Evolutionary conservation across 2,797 vertebrate species (phyloP), one percentile per base, ranked within the genome.

Genomic region (Dallia pectoralis): DNA sequence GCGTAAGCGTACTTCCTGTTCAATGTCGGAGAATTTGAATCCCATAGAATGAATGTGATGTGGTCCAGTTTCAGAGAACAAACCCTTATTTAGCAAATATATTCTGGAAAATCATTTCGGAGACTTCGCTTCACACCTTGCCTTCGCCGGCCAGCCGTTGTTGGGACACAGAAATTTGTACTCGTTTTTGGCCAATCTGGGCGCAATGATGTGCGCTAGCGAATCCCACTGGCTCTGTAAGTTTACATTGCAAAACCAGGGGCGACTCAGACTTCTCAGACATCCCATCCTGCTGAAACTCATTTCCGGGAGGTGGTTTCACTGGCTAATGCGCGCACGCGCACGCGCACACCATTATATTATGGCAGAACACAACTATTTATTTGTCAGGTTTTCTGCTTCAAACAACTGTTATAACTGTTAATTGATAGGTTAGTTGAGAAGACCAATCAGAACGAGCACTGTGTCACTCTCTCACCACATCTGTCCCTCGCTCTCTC

Each of bases 221-320:
- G 84, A 84, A 86, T 72, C 63, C 79, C 62, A n/a, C 59, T 11
- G 8, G 63, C 75, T 71, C 77, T 80, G 69, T 83, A 75, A 83
- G 76, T 83, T 85, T 87, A 81, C 79, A 85, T 82, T 87, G 76
- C 82, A 81, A 81, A 80, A 86, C 75, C 73, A 74, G 78, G 75
- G 82, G 76, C 74, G 73, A 78, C 76, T 79, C 47, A 12, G 77
- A n/a, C n/a, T n/a, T n/a, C n/a, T n/a, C n/a, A n/a, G n/a, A n/a
- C n/a, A n/a, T n/a, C n/a, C n/a, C n/a, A n/a, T n/a, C n/a, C n/a
- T n/a, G n/a, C n/a, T n/a, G n/a, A n/a, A n/a, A n/a, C n/a, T n/a
- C n/a, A n/a, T n/a, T n/a, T n/a, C n/a, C n/a, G n/a, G n/a, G n/a
- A n/a, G n/a, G n/a, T n/a, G n/a, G n/a, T n/a, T n/a, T n/a, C n/a